Conservation (phyloP, 92 coral and sea anemone species). For the Pocillopora grandis region DNA sequence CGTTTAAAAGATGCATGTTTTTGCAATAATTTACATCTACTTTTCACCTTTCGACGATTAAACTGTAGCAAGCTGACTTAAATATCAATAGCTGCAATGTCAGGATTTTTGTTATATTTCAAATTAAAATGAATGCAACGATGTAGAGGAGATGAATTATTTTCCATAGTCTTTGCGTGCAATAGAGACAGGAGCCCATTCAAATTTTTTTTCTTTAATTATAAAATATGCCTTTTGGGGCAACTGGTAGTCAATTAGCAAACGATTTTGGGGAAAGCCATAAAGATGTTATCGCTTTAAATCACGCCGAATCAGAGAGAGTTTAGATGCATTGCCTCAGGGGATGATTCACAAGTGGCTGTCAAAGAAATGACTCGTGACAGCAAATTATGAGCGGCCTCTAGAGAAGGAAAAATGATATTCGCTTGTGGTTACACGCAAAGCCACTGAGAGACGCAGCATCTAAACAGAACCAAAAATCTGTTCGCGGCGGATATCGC, state of each 20-base stretch:
- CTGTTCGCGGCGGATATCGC: slow-evolving; percentile 5
- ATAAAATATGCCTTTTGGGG: background rate
- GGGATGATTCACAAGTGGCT: slow-evolving; percentile 20
- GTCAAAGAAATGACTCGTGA: slow-evolving; percentile 27
- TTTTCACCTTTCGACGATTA: background rate
- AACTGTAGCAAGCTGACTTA: background rate
- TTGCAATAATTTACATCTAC: background rate
- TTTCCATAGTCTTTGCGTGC: background rate
- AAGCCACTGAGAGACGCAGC: slow-evolving; percentile 10
- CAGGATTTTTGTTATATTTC: background rate
- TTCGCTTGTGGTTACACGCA: slow-evolving; percentile 47
- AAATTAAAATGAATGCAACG: background rate
- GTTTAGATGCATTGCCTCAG: slow-evolving; percentile 2
- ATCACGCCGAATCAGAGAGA: slow-evolving; percentile 15
- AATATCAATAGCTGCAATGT: background rate
- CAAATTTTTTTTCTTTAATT: background rate
- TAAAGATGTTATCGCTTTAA: slow-evolving; percentile 29
- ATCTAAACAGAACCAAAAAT: slow-evolving; percentile 12
- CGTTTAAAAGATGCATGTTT: background rate
- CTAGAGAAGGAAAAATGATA: slow-evolving; percentile 22
- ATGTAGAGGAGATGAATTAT: no score
- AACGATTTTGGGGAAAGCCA: slow-evolving; percentile 20
- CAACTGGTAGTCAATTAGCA: slow-evolving; percentile 1
- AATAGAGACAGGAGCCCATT: background rate
- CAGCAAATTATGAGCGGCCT: slow-evolving; percentile 25